phyloP scores from a whole-genome alignment of 2,888 invertebrate species.

The Drosophila histrio region DNA sequence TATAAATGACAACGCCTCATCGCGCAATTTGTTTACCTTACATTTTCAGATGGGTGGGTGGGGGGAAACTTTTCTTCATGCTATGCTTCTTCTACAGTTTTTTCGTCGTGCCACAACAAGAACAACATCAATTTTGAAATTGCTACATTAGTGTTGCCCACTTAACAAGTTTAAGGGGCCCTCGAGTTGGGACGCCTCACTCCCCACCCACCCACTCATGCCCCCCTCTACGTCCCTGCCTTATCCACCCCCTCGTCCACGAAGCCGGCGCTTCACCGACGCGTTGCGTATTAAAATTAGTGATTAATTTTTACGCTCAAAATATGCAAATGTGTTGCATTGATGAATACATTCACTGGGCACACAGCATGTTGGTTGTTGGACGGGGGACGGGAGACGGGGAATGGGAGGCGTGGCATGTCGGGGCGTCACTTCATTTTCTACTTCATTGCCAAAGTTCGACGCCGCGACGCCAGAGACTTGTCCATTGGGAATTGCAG shows the following conservation, averaged over 20 bases:
- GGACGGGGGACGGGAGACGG: constrained; percentile 13
- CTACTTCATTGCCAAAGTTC: constrained; percentile 77
- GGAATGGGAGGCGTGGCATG: constrained; percentile 39
- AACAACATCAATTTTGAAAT: constrained; percentile 81
- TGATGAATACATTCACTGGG: constrained; percentile 80
- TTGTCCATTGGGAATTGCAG: constrained; percentile 74
- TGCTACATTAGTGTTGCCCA: constrained; percentile 82
- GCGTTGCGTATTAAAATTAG: constrained; percentile 82
- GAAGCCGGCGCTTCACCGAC: constrained; percentile 28
- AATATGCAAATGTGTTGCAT: constrained; percentile 83
- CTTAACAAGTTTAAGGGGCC: constrained; percentile 80
- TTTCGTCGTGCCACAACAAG: constrained; percentile 26
- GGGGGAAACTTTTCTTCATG: constrained; percentile 16
- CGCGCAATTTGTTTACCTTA: constrained; percentile 82
- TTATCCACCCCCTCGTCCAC: neutral
- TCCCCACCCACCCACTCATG: neutral
- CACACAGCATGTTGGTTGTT: neutral
- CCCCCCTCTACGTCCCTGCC: neutral
- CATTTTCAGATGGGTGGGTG: constrained; percentile 38
- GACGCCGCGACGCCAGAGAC: constrained; percentile 35
- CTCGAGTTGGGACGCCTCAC: constrained; percentile 25
- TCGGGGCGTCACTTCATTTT: constrained; percentile 75
- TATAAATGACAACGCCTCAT: constrained; percentile 83
- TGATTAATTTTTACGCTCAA: constrained; percentile 83
- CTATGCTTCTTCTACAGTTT: constrained; percentile 18